Evolutionary conservation across 2,888 invertebrate genomes (phyloP), one percentile per base, ranked within the genome.

Genomic region (Orchesellides sinensis): DNA sequence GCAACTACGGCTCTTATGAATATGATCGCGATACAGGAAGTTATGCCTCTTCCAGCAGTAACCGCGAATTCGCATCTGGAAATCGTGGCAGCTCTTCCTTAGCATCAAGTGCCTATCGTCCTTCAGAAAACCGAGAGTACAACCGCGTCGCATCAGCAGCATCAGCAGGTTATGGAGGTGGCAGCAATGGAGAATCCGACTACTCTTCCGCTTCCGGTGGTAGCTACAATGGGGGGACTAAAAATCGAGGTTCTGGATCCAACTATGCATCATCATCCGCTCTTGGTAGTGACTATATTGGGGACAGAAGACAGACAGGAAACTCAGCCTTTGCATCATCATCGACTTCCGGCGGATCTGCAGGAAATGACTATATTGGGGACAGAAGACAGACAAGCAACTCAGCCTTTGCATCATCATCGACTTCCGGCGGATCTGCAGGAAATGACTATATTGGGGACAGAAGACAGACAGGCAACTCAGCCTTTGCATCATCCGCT

Each of bases 141-240:
- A 8, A 19, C 45, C 52, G 21, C 0, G n/a, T 25, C n/a, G 17
- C 70, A 19, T 40, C 69, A 32, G n/a, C 69, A n/a, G n/a, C n/a
- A n/a, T n/a, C n/a, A n/a, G n/a, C n/a, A 35, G 35, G 61, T 23
- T 73, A 73, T 12, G 73, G 73, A 14, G 73, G 73, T 29, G 65
- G 52, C 27, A 63, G 63, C 63, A 40, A 49, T 45, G 78, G 78
- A 70, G 72, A 80, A 72, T 56, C 79, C 23, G 54, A 80, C 12
- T 32, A 56, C 19, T 45, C 65, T 65, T 54, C 54, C 40, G 66
- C 63, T 65, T 59, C 61, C 27, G 45, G 32, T 54, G 79, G 54
- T 35, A 65, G 69, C 54, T 14, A n/a, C n/a, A n/a, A n/a, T n/a
- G n/a, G n/a, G n/a, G n/a, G n/a, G n/a, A n/a, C n/a, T 63, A 47